Percentiles rank a stretch among this genome's conserved stretches.
Conservation (phyloP, 2,888 invertebrate genomes). For the Leucophenga maculata region DNA sequence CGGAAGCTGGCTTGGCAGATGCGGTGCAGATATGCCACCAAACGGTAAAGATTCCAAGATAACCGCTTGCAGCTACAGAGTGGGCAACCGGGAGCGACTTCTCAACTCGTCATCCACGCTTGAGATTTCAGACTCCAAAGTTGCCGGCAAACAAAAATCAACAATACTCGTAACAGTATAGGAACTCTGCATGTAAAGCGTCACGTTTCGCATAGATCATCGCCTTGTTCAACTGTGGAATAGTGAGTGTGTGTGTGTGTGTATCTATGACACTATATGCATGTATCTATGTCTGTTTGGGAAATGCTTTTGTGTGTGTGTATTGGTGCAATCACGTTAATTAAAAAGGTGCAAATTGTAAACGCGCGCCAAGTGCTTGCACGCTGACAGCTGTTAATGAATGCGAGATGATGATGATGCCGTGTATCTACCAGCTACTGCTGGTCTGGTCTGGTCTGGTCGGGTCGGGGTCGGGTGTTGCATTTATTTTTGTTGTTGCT, state of each 20-base stretch:
- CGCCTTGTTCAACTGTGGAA: constrained; percentile 38
- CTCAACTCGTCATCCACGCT: constrained; percentile 53
- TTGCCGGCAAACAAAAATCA: constrained; percentile 23
- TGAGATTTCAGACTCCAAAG: constrained; percentile 48
- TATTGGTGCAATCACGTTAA: constrained; percentile 67
- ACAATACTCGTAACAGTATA: constrained; percentile 14
- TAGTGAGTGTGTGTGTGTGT: constrained; percentile 9
- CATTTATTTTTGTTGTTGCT: constrained; percentile 13
- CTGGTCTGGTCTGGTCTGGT: too few species aligned
- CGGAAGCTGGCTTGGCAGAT: background rate
- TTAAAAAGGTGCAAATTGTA: constrained; percentile 71
- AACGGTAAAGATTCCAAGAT: too few species aligned
- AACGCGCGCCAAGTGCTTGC: constrained; percentile 62
- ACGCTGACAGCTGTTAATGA: constrained; percentile 69
- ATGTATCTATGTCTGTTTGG: constrained; percentile 15
- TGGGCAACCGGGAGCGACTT: background rate
- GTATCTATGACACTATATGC: constrained; percentile 3
- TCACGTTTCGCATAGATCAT: constrained; percentile 68
- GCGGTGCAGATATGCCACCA: background rate
- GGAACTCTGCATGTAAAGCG: constrained; percentile 40
- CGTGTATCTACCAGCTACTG: background rate
- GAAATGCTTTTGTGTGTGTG: constrained; percentile 31
- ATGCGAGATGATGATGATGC: constrained; percentile 39
- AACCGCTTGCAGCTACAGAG: background rate
- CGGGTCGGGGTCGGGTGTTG: background rate